Base-by-base conservation (phyloP, 2,888 invertebrate genomes). In the Periphyllus acericola region DNA sequence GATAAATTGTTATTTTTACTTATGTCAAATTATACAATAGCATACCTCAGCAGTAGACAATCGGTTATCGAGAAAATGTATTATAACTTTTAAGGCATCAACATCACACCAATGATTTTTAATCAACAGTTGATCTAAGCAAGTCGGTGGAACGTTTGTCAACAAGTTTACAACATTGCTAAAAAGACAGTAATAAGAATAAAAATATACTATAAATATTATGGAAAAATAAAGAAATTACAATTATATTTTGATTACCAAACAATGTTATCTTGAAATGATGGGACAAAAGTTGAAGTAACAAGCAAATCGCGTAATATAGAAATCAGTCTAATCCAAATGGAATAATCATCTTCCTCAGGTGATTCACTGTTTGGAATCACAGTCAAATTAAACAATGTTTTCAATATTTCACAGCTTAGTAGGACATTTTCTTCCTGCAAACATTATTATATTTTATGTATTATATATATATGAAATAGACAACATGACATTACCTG, bases 141-240 rank as follows among this genome's bases (percentile, higher is more conserved):
- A 95, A 88, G 93, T 93, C 36, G 93, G 92, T n/a, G 97, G 97
- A 90, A 98, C 94, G 91, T 96, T 95, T 76, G 96, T 96, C 89
- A 98, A 92, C 90, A 98, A 92, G 92, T 98, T 96, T 17, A 96
- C 94, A 89, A 96, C 94, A 92, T 98, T 95, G 90, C 95, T 96
- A 80, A 72, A 83, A 85, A 14, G 14, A 14, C 14, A 46, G 14
- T 14, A 2, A 46, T 14, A 14, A 11, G 46, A 46, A 14, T 14
- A 14, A 46, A 46, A 11, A 46, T 46, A 82, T n/a, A 29, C 82
- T 29, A 21, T 32, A 72, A 32, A 72, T 82, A 72, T 72, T 3
- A 60, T 34, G 9, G 11, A 29, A 9, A 6, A 29, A 68, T 29
- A 29, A 3, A 0, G 6, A 66, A 66, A 32, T 29, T 32, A 11